Evolutionary conservation across 2,797 vertebrate species (phyloP).

Genomic region (Coranthus polyacanthus): DNA sequence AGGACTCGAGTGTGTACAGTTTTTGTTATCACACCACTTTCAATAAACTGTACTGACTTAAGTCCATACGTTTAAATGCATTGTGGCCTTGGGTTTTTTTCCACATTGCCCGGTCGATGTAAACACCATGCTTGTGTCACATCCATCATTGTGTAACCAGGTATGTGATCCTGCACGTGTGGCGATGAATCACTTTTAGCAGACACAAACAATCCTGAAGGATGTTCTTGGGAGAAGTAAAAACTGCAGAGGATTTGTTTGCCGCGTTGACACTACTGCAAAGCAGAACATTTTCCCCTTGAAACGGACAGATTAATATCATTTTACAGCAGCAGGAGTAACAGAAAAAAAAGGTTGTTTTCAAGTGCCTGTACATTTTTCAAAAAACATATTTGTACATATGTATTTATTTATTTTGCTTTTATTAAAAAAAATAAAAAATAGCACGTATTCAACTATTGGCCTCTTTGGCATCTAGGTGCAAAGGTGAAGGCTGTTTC

Average conservation of each 20-base stretch:
- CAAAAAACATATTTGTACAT: slow-evolving; percentile 71
- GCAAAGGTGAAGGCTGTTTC: slow-evolving; percentile 69
- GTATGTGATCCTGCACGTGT: slow-evolving; percentile 8
- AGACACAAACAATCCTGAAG: slow-evolving; percentile 31
- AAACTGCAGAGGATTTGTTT: slow-evolving; percentile 34
- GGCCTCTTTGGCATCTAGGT: slow-evolving; percentile 64
- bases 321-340: slow-evolving; percentile 28
- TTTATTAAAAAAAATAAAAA: slow-evolving; percentile 52
- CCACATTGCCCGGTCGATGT: background rate
- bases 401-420: slow-evolving; percentile 81
- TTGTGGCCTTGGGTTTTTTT: slow-evolving; percentile 36
- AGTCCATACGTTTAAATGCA: slow-evolving; percentile 3
- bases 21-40: slow-evolving; percentile 2
- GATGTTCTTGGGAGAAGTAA: slow-evolving; percentile 15
- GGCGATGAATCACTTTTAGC: slow-evolving; percentile 9
- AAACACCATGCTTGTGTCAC: slow-evolving; percentile 9
- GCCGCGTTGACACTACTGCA: slow-evolving; percentile 25
- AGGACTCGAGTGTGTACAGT: slow-evolving; percentile 3
- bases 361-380: slow-evolving; percentile 81
- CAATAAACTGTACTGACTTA: slow-evolving; percentile 5
- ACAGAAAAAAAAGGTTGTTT: slow-evolving; percentile 46
- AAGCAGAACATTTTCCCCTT: background rate
- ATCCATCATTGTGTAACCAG: slow-evolving; percentile 13
- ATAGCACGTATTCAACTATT: slow-evolving; percentile 63
- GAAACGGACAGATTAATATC: slow-evolving; percentile 25